phyloP scores from a whole-genome alignment of 2,113 vertebrate species.

The Micromys minutus region DNA sequence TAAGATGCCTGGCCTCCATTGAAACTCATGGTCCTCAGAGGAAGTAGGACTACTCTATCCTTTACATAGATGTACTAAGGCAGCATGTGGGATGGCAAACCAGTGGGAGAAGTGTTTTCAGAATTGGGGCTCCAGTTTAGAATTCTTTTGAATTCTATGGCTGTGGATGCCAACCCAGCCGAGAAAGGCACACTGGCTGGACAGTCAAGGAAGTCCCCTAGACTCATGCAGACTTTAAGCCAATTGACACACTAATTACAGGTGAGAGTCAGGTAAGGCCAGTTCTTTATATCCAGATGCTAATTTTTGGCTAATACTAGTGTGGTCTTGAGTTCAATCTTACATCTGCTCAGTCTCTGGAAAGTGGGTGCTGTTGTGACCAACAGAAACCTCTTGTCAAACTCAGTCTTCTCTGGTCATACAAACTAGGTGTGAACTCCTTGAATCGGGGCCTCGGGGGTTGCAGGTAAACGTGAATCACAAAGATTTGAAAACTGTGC shows the following conservation, averaged over 20 bases:
- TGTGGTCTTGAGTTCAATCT: neutral
- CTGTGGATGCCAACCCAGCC: neutral
- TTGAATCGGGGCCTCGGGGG: neutral
- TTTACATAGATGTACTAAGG: neutral
- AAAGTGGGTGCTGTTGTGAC: neutral
- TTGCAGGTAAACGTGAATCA: neutral
- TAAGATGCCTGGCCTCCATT: neutral
- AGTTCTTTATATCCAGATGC: too few species aligned
- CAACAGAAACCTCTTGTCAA: neutral
- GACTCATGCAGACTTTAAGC: neutral
- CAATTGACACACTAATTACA: neutral
- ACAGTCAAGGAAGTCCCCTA: neutral
- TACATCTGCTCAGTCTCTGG: neutral
- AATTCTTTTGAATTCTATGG: neutral
- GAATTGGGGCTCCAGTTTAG: neutral
- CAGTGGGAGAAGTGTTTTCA: neutral
- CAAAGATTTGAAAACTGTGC: neutral
- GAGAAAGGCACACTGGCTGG: neutral
- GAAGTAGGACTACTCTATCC: accelerated
- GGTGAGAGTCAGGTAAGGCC: accelerated
- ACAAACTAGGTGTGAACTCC: neutral
- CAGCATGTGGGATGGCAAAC: neutral
- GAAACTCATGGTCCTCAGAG: neutral
- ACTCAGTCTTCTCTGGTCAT: neutral
- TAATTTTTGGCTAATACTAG: neutral